Percentiles rank a stretch among this genome's conserved stretches.
Conservation (phyloP, 2,797 vertebrate species). For the Lepus oiostolus region DNA sequence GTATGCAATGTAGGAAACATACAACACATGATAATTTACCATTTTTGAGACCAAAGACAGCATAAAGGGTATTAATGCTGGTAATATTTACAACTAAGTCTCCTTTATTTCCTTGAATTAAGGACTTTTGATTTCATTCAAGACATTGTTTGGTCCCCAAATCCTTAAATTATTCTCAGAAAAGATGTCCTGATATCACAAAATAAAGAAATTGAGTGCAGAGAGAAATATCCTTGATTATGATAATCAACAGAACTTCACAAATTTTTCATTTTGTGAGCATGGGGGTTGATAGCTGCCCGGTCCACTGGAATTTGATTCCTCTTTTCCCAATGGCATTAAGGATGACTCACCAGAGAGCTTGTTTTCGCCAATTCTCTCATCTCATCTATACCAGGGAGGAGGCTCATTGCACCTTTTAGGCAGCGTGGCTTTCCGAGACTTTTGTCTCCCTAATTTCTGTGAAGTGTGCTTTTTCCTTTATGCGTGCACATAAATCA, state of each 20-base stretch:
- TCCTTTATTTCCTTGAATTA: neutral
- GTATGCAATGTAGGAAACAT: neutral
- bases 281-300: neutral
- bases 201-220: neutral
- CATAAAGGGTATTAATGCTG: neutral
- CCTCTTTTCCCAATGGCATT: neutral
- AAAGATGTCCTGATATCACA: neutral
- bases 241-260: neutral
- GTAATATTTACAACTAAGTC: neutral
- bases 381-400: slow-evolving; percentile 19
- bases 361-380: slow-evolving; percentile 60
- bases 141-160: neutral
- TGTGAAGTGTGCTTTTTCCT: slow-evolving; percentile 45
- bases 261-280: neutral
- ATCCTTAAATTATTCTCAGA: neutral
- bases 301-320: neutral
- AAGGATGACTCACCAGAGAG: slow-evolving; percentile 55
- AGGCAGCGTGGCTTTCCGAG: neutral
- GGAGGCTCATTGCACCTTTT: slow-evolving; percentile 5
- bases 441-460: slow-evolving; percentile 51
- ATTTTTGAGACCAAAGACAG: neutral
- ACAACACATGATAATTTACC: neutral
- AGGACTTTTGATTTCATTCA: neutral
- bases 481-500: slow-evolving; percentile 28
- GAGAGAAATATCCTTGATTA: neutral